These are phyloP conservation scores for Perodicticus potto DNA, from an alignment of 2,797 vertebrate genomes.

Conservation along the genomic window DNA sequence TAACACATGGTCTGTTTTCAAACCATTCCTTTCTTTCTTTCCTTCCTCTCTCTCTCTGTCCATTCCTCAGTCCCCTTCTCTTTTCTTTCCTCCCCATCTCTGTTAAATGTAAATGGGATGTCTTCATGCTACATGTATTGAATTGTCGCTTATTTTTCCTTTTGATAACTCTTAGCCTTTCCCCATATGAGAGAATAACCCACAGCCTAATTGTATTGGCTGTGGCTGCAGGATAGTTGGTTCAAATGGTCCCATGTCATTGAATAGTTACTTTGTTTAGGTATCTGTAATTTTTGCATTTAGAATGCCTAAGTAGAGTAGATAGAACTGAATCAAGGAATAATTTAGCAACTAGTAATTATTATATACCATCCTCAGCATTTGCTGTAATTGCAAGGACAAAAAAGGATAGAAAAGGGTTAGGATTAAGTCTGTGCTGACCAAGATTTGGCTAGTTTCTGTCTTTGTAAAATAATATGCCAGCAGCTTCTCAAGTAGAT, in stretches of 20 bases:
- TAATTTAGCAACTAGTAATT: not conserved
- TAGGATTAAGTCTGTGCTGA: not conserved
- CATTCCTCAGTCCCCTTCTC: not conserved
- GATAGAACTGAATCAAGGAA: not conserved
- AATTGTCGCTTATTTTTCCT: not conserved
- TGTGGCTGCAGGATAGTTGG: not conserved
- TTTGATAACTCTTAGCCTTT: not conserved
- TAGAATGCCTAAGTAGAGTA: not conserved
- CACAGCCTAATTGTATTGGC: not conserved
- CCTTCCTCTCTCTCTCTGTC: not conserved
- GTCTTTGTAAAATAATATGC: not conserved
- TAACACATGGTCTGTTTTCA: not conserved
- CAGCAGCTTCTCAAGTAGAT: not conserved
- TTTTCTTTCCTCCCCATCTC: not conserved
- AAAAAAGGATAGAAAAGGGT: not conserved
- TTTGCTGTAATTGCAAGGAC: not conserved
- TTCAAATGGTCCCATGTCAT: not conserved
- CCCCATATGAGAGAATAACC: not conserved
- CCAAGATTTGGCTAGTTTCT: not conserved
- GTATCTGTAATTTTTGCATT: not conserved
- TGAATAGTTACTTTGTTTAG: not conserved
- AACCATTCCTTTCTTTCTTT: not conserved
- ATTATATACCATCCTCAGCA: not conserved
- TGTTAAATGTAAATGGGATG: not conserved
- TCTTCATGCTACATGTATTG: not conserved